phyloP scores from a whole-genome alignment of 2,113 vertebrate genomes.

The Leptobrachium ailaonicum region DNA sequence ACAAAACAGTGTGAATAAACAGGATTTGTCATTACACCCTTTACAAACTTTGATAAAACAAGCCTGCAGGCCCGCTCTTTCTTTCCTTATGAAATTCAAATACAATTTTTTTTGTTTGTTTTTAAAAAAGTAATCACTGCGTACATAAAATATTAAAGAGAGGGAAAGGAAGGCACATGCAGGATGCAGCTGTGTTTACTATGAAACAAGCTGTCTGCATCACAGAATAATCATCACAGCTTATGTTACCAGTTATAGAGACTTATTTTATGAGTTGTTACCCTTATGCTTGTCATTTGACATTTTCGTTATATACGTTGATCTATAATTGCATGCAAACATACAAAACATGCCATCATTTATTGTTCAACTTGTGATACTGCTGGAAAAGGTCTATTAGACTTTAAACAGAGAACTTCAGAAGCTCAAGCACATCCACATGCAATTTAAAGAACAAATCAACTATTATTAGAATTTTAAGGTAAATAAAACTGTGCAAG shows the following conservation, averaged over 20 bases:
- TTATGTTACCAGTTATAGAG: constrained; percentile 7
- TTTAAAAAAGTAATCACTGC: constrained; percentile 29
- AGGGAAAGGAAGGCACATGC: constrained; percentile 19
- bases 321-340: too few relatives aligned
- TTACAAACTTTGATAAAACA: neutral
- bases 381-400: too few relatives aligned
- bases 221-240: constrained; percentile 24
- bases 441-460: too few relatives aligned
- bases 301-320: too few relatives aligned
- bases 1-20: constrained; percentile 8
- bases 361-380: too few relatives aligned
- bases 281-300: too few relatives aligned
- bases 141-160: constrained; percentile 19
- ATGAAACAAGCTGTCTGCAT: constrained; percentile 28
- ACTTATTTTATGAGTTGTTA: neutral
- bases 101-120: neutral
- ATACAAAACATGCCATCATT: too few relatives aligned
- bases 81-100: constrained; percentile 25
- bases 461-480: too few relatives aligned
- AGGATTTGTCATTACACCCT: neutral
- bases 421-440: too few relatives aligned
- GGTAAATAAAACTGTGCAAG: too few relatives aligned
- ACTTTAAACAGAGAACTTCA: too few relatives aligned
- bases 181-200: constrained; percentile 48
- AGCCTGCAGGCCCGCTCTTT: constrained; percentile 1